Conservation (phyloP, 2,888 invertebrate genomes). For the Entomobrya multifasciata region DNA sequence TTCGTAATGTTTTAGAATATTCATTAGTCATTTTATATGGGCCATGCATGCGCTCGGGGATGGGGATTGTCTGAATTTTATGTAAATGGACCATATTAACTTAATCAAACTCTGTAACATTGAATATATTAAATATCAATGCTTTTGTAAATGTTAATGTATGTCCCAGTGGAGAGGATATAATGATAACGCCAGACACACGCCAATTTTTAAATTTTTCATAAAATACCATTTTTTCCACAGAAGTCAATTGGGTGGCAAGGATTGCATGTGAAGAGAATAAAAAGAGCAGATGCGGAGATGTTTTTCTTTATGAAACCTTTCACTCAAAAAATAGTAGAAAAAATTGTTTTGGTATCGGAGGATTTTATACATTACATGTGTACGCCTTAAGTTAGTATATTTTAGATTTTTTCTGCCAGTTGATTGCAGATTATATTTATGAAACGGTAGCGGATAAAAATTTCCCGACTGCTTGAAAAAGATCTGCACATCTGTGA, state of each 20-base stretch:
- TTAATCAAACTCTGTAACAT: conserved; percentile 1
- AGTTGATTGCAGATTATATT: neutral
- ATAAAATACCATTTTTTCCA: conserved; percentile 22
- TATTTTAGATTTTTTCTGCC: conserved; percentile 6
- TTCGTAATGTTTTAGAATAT: too few species aligned
- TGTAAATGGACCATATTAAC: conserved; percentile 21
- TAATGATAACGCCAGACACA: conserved; percentile 67
- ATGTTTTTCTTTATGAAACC: conserved; percentile 44
- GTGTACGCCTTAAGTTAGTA: too few species aligned
- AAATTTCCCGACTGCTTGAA: conserved; percentile 20
- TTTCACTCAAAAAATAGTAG: conserved; percentile 7
- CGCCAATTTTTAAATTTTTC: conserved; percentile 64
- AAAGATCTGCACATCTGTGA: conserved; percentile 55
- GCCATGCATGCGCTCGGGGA: neutral
- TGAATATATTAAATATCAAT: neutral
- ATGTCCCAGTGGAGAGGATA: conserved; percentile 34
- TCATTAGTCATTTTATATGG: neutral
- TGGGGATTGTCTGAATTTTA: conserved; percentile 17
- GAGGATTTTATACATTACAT: neutral
- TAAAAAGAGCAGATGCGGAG: conserved; percentile 59
- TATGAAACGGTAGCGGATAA: conserved; percentile 32
- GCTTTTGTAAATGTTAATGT: conserved; percentile 17
- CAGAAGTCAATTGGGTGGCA: conserved; percentile 66
- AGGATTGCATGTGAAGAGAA: conserved; percentile 60
- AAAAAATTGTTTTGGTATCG: neutral